A percentile compares a stretch with the other conserved stretches of the same genome.
Conservation (phyloP, 2,113 vertebrate species). For the Tenrec ecaudatus region DNA sequence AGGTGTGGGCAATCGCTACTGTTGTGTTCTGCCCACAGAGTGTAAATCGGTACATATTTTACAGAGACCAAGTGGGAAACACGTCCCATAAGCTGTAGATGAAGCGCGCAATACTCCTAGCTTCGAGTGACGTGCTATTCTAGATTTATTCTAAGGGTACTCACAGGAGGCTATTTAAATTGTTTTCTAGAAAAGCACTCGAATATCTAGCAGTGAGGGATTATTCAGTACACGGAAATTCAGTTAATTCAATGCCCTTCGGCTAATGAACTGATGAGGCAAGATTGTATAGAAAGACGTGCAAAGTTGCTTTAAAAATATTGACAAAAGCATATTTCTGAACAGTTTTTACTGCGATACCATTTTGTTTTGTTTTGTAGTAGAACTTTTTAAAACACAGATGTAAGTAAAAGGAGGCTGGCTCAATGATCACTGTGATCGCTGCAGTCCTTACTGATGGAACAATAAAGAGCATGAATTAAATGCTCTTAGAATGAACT, state of each 20-base stretch:
- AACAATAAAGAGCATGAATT: neutral
- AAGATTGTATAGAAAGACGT: neutral
- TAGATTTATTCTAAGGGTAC: neutral
- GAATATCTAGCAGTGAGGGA: neutral
- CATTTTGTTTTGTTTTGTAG: conserved; percentile 8
- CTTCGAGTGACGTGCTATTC: neutral
- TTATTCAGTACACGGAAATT: neutral
- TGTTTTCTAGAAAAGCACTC: neutral
- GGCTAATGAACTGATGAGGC: neutral
- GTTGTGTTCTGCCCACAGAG: neutral
- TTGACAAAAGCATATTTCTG: neutral
- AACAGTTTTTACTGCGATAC: neutral
- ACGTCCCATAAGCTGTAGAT: neutral
- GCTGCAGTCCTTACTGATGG: neutral
- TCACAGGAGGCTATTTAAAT: neutral
- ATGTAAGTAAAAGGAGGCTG: neutral
- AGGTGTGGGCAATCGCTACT: neutral
- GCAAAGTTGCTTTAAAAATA: conserved; percentile 33
- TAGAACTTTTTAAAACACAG: conserved; percentile 29
- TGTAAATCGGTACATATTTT: neutral
- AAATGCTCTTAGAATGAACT: conserved; percentile 23
- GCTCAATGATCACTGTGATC: neutral
- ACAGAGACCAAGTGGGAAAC: neutral
- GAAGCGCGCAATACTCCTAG: neutral
- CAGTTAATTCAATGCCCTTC: neutral